Evolutionary conservation across 2,113 vertebrate genomes (phyloP).

Genomic region (Aegithalos caudatus): DNA sequence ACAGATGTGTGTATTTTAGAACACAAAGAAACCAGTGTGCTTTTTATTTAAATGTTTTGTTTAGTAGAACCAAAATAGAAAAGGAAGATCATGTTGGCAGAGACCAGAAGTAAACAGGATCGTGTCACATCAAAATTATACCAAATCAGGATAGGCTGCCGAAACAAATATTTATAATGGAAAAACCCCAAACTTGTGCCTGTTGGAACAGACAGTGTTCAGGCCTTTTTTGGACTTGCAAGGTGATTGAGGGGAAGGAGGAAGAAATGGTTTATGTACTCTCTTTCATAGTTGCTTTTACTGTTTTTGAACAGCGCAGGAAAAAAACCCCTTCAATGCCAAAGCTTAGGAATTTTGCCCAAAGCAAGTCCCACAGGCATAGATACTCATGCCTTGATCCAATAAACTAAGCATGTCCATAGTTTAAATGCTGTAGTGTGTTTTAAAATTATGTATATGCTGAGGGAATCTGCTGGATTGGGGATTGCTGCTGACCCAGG

Average conservation of each 20-base stretch:
- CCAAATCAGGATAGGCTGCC: neutral
- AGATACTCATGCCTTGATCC: neutral
- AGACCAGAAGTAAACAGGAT: neutral
- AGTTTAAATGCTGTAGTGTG: neutral
- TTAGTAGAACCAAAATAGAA: neutral
- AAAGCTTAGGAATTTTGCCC: neutral
- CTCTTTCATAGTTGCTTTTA: neutral
- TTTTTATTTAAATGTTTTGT: conserved; percentile 4
- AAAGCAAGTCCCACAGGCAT: neutral
- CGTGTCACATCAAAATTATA: neutral
- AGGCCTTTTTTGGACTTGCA: neutral
- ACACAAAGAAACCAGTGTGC: neutral
- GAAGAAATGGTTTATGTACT: neutral
- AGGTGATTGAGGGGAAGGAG: neutral
- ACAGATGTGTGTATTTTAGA: neutral
- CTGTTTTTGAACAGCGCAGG: neutral
- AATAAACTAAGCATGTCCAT: neutral
- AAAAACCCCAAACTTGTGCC: neutral
- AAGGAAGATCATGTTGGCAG: neutral
- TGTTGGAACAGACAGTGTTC: neutral
- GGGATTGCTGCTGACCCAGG: neutral
- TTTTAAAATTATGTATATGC: neutral
- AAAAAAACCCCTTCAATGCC: neutral
- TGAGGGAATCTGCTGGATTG: neutral
- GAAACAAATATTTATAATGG: neutral